Evolutionary conservation across 2,113 vertebrate species (phyloP), one percentile per base, ranked within the genome.

Genomic region (Albula goreensis): DNA sequence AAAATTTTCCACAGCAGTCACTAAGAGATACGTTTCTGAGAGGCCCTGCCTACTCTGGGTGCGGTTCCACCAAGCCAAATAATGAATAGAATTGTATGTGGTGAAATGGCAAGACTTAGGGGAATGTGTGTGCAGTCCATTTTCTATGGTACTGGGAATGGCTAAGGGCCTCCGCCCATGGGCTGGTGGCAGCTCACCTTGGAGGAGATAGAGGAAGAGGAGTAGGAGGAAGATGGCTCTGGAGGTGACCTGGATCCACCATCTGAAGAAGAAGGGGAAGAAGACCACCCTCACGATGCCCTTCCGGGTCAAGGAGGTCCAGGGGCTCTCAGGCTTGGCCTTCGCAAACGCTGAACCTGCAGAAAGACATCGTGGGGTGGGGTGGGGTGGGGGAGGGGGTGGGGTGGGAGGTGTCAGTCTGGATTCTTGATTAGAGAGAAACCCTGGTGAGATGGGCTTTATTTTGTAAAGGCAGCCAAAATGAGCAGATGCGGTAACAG

Each of bases 191-290:
- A 4, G 15, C 81, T 84, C 93, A 99, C 98, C 97, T 97, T 99
- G 98, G 88, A 99, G 97, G 92, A 98, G 95, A 92, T 99, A 99
- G 81, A 99, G 97, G 89, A 95, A 92, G 89, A 99, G 95, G 87
- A 99, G 96, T 94, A 98, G 95, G 80, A 97, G 96, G 92, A 98
- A 99, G 89, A 99, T 97, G 91, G 97, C 95, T 88, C 94, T 97
- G 31, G 98, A 99, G 56, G 98, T 99, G 89, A 99, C 98, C 96
- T 99, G 98, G 90, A 98, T 97, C 98, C 98, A 99, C 98, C 98
- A 99, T 84, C 95, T 95, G 90, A 96, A 99, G 95, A 99, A 99
- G 94, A 99, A 98, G 0, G 98, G 98, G 92, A 99, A 99, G 94
- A 98, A 97, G 83, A 99, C 97, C 70, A 99, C 98, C 89, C 98